These are phyloP conservation scores for Peromyscus maniculatus DNA, from an alignment of 2,113 vertebrate genomes.

Conservation along the genomic window DNA sequence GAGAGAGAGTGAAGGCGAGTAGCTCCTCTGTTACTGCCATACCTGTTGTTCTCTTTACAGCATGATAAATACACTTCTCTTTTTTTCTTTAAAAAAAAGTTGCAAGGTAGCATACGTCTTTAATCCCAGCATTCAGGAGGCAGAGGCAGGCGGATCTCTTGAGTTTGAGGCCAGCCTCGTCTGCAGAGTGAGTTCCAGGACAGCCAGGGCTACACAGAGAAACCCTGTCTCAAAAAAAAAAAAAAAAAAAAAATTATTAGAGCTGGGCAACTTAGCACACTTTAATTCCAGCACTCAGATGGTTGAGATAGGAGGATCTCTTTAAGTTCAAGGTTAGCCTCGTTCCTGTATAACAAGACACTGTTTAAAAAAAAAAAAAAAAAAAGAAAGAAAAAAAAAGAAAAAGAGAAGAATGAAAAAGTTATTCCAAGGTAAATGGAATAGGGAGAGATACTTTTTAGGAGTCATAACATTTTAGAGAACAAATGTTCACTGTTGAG, in stretches of 20 bases:
- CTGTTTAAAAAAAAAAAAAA: neutral
- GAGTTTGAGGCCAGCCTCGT: neutral
- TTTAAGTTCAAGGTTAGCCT: neutral
- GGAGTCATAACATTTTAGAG: conserved; percentile 52
- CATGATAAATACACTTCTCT: neutral
- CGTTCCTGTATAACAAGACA: neutral
- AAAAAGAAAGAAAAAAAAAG: too few relatives aligned
- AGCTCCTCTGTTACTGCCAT: neutral
- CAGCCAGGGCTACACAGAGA: neutral
- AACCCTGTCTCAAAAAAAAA: neutral
- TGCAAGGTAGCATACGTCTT: neutral
- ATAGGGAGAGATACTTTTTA: conserved; percentile 8
- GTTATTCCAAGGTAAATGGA: neutral
- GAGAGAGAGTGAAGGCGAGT: neutral
- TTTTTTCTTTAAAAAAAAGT: neutral
- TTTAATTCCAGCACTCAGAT: neutral
- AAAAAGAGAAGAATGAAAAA: neutral
- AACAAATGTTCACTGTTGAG: conserved; percentile 7
- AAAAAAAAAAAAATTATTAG: neutral
- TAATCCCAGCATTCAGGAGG: neutral
- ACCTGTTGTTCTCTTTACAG: neutral
- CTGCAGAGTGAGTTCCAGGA: neutral
- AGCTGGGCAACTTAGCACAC: neutral
- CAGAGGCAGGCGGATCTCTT: neutral
- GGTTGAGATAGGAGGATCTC: neutral